Evolutionary conservation across 2,888 invertebrate genomes (phyloP), one percentile per base, ranked within the genome.

Genomic region (Idaea biselata): DNA sequence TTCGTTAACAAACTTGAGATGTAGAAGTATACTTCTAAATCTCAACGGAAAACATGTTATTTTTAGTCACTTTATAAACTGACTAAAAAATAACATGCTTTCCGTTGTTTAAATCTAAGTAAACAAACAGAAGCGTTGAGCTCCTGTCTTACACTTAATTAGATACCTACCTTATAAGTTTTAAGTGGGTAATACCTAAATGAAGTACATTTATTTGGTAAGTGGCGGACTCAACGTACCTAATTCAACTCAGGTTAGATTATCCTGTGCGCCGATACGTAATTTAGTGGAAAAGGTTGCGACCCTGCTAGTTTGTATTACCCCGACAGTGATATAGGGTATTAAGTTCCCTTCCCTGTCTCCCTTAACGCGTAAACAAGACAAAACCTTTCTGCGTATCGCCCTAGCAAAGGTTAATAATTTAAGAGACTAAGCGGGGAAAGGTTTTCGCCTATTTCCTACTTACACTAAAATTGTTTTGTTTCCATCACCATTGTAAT

Each of bases 201-300:
- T 11, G 14, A 3, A 56, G 69, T 83, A 82, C 84, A 85, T 80
- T 86, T 83, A 82, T 81, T 80, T 78, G 70, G 70, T 78, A 79
- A 78, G 83, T 79, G 82, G 77, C 79, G 75, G 75, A 79, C 78
- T 79, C 79, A 80, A 78, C 83, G 84, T 88, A 18, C 56, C 56
- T 18, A 86, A 89, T 85, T 87, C 85, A 83, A 89, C 84, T 89
- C 82, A 86, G 83, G 81, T 82, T 71, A 84, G 89, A 88, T 90
- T 88, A 91, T 89, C 88, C 88, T 86, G 80, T 86, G 81, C 83
- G 86, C 88, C 89, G 86, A 91, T 92, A 91, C 86, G 88, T 88
- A 92, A 92, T 92, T 91, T 88, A 90, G 87, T 89, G 89, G 90
- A 90, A 91, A 91, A 91, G 91, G 91, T 90, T 89, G 86, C 83